Evolutionary conservation across 64 coral and sea anemone species (phyloP), one percentile per base, ranked within the genome.

Genomic region (Stichodactyla helianthus): DNA sequence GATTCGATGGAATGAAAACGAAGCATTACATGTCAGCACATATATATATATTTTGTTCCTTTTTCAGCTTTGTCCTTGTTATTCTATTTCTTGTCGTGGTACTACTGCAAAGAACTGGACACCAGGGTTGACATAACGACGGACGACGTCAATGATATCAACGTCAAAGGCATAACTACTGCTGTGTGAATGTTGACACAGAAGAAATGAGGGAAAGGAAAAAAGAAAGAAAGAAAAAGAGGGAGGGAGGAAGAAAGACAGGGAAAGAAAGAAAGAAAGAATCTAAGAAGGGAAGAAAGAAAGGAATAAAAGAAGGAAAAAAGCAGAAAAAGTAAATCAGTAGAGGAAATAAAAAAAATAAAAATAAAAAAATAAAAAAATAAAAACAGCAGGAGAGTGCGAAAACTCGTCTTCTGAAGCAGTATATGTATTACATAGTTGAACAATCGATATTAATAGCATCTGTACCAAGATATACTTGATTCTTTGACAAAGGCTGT

Each of bases 1-100:
- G 35, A 3, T 44, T 44, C 35, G 35, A 44, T 44, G 35, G 4
- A 44, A 51, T 52, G 23, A 81, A 35, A 35, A 79, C n/a, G 26
- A 79, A 18, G 14, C 22, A 79, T 79, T 25, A 35, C 50, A 4
- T 31, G 6, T 81, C 6, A 18, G 79, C 17, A 50, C 8, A 81
- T 50, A 6, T 52, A 53, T 52, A 7, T 54, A 27, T 82, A 27
- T n/a, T 10, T 23, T 9, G 10, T 77, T 77, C 5, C 19, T 19
- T 10, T 60, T 63, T 51, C 83, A 84, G 83, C n/a, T 35, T 63
- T 84, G 15, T 84, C 83, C 20, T 23, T 84, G n/a, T 2, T 84
- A 10, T 84, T 58, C 20, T 84, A 61, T 54, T 84, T 60, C 57
- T 51, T 84, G 31, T 84, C 83, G 16, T 84, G 59, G 54, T 63